Conservation (phyloP, 2,797 vertebrate species). For the Chelidonichthys spinosus region DNA sequence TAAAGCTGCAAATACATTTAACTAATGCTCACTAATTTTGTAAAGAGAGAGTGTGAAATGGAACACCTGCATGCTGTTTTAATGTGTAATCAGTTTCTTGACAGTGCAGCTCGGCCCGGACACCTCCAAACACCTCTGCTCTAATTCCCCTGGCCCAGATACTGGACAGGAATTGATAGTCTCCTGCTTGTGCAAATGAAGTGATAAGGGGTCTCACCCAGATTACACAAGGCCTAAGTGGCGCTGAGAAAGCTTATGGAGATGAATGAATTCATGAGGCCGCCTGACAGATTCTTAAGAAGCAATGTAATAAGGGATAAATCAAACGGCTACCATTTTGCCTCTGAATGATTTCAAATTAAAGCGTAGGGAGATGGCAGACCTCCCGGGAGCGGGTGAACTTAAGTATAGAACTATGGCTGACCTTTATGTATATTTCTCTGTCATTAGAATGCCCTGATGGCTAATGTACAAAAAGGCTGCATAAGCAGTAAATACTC, state of each 20-base stretch:
- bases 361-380: constrained; percentile 69
- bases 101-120: constrained; percentile 41
- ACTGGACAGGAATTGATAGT: constrained; percentile 79
- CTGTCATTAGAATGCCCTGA: constrained; percentile 66
- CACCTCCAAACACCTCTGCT: constrained; percentile 75
- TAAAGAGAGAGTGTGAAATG: constrained; percentile 65
- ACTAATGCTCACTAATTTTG: constrained; percentile 59
- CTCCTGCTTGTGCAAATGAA: constrained; percentile 82
- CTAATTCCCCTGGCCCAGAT: constrained; percentile 73
- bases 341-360: constrained; percentile 78
- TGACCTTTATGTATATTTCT: constrained; percentile 75
- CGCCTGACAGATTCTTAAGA: constrained; percentile 79
- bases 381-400: constrained; percentile 63
- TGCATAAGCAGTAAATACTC: constrained; percentile 64
- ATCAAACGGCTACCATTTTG: constrained; percentile 80
- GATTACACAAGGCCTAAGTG: constrained; percentile 84
- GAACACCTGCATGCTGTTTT: constrained; percentile 59
- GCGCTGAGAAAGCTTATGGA: constrained; percentile 81
- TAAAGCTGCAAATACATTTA: constrained; percentile 62
- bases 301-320: constrained; percentile 81
- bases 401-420: constrained; percentile 46
- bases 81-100: constrained; percentile 49
- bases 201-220: constrained; percentile 81
- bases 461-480: constrained; percentile 60
- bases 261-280: constrained; percentile 85